Evolutionary conservation across 2,113 vertebrate genomes (phyloP).

Genomic region (Eudyptes chrysolophus): DNA sequence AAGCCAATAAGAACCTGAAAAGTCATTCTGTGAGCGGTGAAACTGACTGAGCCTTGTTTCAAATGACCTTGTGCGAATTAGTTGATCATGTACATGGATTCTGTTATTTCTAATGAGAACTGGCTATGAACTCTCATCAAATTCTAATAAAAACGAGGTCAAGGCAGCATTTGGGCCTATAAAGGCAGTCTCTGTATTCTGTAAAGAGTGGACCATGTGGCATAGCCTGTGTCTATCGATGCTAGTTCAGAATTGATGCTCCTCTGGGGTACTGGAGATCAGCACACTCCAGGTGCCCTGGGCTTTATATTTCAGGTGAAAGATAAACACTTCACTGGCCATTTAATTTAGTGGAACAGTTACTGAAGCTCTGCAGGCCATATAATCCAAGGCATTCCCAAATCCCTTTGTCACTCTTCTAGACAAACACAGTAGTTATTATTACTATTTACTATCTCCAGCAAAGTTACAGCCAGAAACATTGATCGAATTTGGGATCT

Average conservation of each 20-base stretch:
- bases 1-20: not conserved
- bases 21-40: not conserved
- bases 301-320: not conserved
- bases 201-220: not conserved
- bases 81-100: not conserved
- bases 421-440: not conserved
- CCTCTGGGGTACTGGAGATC: not conserved
- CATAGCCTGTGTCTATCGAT: fast-evolving
- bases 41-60: not conserved
- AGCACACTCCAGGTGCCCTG: not conserved
- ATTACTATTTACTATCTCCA: not conserved
- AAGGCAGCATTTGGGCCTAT: not conserved
- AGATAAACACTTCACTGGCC: not conserved
- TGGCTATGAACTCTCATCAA: not conserved
- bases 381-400: not conserved
- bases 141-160: not conserved
- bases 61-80: not conserved
- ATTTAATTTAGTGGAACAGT: not conserved
- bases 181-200: not conserved
- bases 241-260: not conserved
- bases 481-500: not conserved
- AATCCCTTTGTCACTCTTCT: not conserved
- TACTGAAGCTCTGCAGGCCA: not conserved
- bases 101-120: not conserved
- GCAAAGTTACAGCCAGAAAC: not conserved